Evolutionary conservation across 2,797 vertebrate species (phyloP), one percentile per base, ranked within the genome.

Genomic region (Thripadectes ignobilis): DNA sequence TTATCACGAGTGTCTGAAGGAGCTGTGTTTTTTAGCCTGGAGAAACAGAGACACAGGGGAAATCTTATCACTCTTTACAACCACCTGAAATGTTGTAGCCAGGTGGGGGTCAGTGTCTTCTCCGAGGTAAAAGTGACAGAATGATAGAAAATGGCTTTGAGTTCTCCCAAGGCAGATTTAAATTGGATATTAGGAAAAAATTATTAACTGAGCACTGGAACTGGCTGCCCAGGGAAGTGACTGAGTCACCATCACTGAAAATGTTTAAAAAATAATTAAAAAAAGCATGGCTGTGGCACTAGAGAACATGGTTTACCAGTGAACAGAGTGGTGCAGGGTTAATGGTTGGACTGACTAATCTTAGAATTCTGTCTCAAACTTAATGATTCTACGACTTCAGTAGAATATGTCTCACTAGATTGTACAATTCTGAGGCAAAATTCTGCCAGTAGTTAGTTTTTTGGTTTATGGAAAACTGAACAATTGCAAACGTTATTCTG

Each of bases 191-290:
- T 10, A 22, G 7, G 17, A 63, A 57, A 57, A 51, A 11, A 0
- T 6, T 34, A 38, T 63, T 76, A n/a, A 51, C 24, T 13, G 1
- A 45, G 17, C 38, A 77, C 15, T 1, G 0, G 15, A 62, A 43
- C 19, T 77, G 14, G 9, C 14, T 65, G 38, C 5, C 14, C 17
- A 63, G 24, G 20, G 29, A 63, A 83, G 29, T 13, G 20, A 20
- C 9, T 71, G n/a, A 83, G 43, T 30, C 45, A 51, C n/a, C 17
- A 57, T 14, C 11, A 32, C 17, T 45, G 24, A 43, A 51, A 45
- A 14, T 0, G 0, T 49, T 38, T 45, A 9, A 43, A 49, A 67
- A 39, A 39, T n/a, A 15, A 39, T 5, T 39, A 22, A 36, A 38
- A 59, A 38, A 59, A 7, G 1, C 6, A 22, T 12, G 23, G 16